phyloP scores from a whole-genome alignment of 2,113 vertebrate species.

The Megaceryle maxima region DNA sequence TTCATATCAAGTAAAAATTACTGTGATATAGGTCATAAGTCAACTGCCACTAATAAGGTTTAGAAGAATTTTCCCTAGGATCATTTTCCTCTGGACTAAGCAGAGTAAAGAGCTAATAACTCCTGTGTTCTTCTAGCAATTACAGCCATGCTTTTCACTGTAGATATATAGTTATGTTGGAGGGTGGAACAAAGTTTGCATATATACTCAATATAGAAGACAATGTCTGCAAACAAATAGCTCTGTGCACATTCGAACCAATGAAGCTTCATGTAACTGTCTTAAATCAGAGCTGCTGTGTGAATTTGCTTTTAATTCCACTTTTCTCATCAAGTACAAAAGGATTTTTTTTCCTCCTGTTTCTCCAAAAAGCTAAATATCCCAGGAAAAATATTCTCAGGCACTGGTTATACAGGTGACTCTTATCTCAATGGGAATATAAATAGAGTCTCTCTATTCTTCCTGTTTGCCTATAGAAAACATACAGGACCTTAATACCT shows the following conservation, averaged over 20 bases:
- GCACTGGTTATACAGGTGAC: neutral
- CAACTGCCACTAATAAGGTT: constrained; percentile 49
- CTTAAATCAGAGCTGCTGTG: constrained; percentile 13
- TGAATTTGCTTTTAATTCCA: neutral
- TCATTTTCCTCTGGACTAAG: constrained; percentile 49
- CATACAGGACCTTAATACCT: neutral
- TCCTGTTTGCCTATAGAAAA: neutral
- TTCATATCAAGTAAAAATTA: constrained; percentile 50
- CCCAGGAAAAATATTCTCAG: neutral
- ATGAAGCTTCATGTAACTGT: neutral
- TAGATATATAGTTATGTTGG: constrained; percentile 33
- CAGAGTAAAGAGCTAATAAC: constrained; percentile 45
- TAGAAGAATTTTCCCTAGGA: constrained; percentile 26
- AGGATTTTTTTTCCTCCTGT: neutral
- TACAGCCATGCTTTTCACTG: constrained; percentile 21
- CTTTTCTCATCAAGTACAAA: neutral
- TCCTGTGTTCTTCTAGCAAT: constrained; percentile 49
- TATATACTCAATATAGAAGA: constrained; percentile 14
- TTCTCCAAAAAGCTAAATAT: neutral
- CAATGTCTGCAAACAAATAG: constrained; percentile 32
- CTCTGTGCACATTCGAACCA: neutral
- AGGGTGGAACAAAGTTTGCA: constrained; percentile 23
- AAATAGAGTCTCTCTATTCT: neutral
- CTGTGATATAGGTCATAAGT: constrained; percentile 45
- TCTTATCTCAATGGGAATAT: neutral